A percentile compares a stretch with the other conserved stretches of the same genome.
These are phyloP conservation scores for Drosophila glabriapex DNA, from an alignment of 2,888 invertebrate genomes.

Conservation along the genomic window DNA sequence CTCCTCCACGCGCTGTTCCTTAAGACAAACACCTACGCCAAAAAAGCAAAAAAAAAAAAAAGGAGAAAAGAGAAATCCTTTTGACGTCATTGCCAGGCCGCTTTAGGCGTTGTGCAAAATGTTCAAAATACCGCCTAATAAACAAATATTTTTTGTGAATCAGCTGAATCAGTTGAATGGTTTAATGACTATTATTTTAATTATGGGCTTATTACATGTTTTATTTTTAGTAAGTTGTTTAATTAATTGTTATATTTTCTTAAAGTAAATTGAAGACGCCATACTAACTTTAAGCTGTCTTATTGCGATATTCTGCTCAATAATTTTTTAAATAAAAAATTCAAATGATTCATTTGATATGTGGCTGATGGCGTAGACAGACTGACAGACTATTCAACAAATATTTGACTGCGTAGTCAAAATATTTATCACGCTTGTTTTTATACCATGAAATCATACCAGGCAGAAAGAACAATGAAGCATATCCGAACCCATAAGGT, in stretches of 20 bases:
- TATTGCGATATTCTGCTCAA: neutral
- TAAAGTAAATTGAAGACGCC: neutral
- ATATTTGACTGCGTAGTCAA: neutral
- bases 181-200: neutral
- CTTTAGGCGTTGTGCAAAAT: slow-evolving; percentile 12
- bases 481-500: neutral
- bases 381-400: neutral
- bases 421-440: neutral
- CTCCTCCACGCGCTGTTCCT: slow-evolving; percentile 59
- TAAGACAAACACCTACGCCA: slow-evolving; percentile 61
- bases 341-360: neutral
- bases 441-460: neutral
- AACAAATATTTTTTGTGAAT: neutral
- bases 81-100: slow-evolving; percentile 65
- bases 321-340: neutral
- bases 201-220: neutral
- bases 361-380: neutral
- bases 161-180: neutral
- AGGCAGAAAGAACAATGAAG: neutral
- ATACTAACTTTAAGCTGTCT: neutral
- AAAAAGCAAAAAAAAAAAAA: neutral
- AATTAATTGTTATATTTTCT: neutral
- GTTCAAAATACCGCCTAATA: neutral
- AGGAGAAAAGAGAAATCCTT: slow-evolving; percentile 56
- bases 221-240: neutral